A percentile compares a stretch with the other conserved stretches of the same genome.
phyloP scores from a whole-genome alignment of 1,140 invertebrate species.

The Magallana angulata region DNA sequence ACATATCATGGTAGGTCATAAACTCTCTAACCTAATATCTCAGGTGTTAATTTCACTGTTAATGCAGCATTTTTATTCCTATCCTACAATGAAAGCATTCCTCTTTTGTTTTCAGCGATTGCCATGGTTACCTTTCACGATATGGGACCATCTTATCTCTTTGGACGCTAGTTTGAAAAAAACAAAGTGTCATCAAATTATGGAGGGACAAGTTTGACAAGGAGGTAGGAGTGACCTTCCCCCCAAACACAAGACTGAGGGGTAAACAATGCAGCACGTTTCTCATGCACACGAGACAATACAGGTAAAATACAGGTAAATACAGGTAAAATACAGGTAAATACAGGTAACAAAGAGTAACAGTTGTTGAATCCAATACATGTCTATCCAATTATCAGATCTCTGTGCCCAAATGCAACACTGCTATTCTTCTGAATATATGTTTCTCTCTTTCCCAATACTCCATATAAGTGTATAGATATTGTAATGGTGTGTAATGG shows the following conservation, averaged over 20 bases:
- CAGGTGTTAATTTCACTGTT: neutral
- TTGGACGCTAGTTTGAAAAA: constrained; percentile 26
- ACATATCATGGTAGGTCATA: no score
- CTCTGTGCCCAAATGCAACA: neutral
- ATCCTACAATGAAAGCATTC: constrained; percentile 36
- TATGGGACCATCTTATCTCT: constrained; percentile 70
- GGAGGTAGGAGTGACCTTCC: neutral
- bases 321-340: no score
- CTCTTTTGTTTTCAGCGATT: neutral
- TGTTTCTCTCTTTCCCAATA: neutral
- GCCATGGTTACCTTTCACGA: constrained; percentile 67
- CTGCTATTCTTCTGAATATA: neutral
- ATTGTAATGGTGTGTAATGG: neutral
- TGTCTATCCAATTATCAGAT: no score
- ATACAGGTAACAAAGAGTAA: no score
- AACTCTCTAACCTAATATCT: no score
- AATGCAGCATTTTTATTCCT: neutral
- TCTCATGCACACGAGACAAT: neutral
- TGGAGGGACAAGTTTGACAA: constrained; percentile 45
- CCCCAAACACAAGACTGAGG: neutral
- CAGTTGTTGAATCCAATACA: no score
- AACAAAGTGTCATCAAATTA: constrained; percentile 46
- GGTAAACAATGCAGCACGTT: constrained; percentile 3
- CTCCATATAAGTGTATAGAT: neutral
- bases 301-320: neutral